A percentile compares a stretch with the other conserved stretches of the same genome.
phyloP scores from a whole-genome alignment of 92 coral and sea anemone genomes.

The Montipora capitata region DNA sequence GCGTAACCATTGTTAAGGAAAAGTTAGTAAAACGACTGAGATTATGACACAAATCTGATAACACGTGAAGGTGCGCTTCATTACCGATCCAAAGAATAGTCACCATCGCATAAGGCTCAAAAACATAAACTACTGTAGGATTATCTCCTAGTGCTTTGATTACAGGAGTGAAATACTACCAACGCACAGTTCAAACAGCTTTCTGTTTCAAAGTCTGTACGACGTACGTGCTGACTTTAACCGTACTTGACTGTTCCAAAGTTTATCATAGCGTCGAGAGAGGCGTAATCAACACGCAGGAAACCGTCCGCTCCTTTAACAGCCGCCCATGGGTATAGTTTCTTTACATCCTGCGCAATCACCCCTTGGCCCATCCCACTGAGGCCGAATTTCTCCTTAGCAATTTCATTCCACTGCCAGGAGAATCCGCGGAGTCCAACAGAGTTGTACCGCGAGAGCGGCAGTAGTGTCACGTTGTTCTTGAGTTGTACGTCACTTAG shows the following conservation, averaged over 20 bases:
- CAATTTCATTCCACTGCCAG: conserved; percentile 6
- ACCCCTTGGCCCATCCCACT: neutral
- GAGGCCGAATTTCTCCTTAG: neutral
- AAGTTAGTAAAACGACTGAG: conserved; percentile 5
- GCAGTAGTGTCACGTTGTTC: too few species aligned
- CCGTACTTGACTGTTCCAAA: too few species aligned
- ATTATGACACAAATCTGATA: neutral
- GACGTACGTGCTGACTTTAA: neutral
- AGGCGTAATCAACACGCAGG: neutral
- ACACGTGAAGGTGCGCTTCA: neutral
- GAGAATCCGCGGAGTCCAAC: conserved; percentile 8
- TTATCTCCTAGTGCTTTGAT: too few species aligned
- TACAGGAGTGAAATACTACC: neutral
- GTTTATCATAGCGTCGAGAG: neutral
- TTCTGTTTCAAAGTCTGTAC: conserved; percentile 6
- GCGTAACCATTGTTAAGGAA: neutral
- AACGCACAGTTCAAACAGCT: conserved; percentile 10
- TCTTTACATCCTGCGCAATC: neutral
- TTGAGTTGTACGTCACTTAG: too few species aligned
- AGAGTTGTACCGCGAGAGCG: neutral
- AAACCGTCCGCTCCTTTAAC: conserved; percentile 3
- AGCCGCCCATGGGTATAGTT: conserved; percentile 11
- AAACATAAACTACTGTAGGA: too few species aligned
- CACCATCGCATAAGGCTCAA: too few species aligned
- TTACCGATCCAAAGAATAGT: too few species aligned